A percentile compares a stretch with the other conserved stretches of the same genome.
Conservation (phyloP, 2,113 vertebrate genomes). For the Emberiza fucata region DNA sequence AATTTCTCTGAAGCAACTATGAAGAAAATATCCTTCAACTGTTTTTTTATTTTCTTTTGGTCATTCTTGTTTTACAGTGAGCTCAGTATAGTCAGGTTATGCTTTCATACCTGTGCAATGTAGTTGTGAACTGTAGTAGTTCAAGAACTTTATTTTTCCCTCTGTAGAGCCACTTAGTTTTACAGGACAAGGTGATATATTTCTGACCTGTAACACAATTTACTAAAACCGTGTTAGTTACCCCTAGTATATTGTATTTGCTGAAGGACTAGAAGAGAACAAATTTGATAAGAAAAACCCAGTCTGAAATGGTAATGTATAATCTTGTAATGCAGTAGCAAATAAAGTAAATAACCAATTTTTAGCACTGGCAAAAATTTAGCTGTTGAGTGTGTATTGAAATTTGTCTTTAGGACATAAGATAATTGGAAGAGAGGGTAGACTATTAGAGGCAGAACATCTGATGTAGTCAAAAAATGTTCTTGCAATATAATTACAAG, state of each 20-base stretch:
- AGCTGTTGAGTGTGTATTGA: neutral
- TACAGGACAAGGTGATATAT: constrained; percentile 36
- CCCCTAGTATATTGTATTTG: constrained; percentile 32
- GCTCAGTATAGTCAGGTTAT: neutral
- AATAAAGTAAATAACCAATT: constrained; percentile 30
- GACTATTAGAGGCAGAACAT: neutral
- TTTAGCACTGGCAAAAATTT: constrained; percentile 8
- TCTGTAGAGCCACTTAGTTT: neutral
- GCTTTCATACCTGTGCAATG: neutral
- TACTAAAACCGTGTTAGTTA: constrained; percentile 61
- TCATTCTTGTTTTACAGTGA: neutral
- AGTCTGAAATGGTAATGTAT: constrained; percentile 37
- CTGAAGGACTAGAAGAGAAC: constrained; percentile 39
- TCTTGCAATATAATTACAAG: neutral
- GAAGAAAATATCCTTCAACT: neutral
- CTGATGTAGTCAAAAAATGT: neutral
- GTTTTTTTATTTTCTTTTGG: neutral
- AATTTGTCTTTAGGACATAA: constrained; percentile 51
- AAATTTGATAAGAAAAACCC: constrained; percentile 38
- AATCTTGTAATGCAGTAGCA: constrained; percentile 18
- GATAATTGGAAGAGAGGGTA: constrained; percentile 30
- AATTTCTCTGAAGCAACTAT: neutral
- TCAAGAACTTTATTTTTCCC: neutral
- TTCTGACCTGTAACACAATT: constrained; percentile 58
- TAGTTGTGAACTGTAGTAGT: neutral